Evolutionary conservation across 2,888 invertebrate species (phyloP), one percentile per base, ranked within the genome.

Genomic region (Drosophila planitibia): DNA sequence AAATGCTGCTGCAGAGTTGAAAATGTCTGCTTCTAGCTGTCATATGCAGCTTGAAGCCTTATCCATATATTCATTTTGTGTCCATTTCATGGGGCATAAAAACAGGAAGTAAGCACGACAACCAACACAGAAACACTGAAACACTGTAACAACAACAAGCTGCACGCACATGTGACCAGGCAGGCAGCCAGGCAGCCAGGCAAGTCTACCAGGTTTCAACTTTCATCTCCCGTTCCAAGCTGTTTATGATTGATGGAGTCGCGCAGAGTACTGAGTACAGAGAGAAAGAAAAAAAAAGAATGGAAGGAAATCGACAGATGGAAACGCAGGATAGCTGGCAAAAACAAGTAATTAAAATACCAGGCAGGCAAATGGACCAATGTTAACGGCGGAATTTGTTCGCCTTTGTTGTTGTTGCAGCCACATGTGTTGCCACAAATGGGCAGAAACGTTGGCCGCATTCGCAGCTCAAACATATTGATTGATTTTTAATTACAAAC

Each of bases 401-500:
- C 33, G 51, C 37, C 47, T 37, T 37, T 57, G 32, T 4, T 53
- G 52, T 63, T 80, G 81, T 47, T 58, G 76, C 77, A 70, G 85
- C 85, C 85, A 79, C 89, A 85, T 86, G 81, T 89, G 86, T 77
- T 79, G 86, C 85, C 89, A 75, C 89, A 89, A 89, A 85, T 67
- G 82, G 82, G 52, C 63, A 74, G 81, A 44, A 22, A 53, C 52
- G 25, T 44, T 44, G 28, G 79, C 60, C 60, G 53, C 72, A 82
- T 62, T 70, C 76, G 82, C 69, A 70, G 76, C 79, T 74, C 79
- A 67, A 85, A 76, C 81, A 85, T 83, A 87, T 88, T 87, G 90
- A 87, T 87, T 87, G 87, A 90, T 87, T 87, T 87, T 87, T 90
- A 90, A 87, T 87, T 88, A 87, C 87, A 82, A 85, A 81, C 85